Base-by-base conservation (phyloP, 2,113 vertebrate species). In the Tinamus guttatus region DNA sequence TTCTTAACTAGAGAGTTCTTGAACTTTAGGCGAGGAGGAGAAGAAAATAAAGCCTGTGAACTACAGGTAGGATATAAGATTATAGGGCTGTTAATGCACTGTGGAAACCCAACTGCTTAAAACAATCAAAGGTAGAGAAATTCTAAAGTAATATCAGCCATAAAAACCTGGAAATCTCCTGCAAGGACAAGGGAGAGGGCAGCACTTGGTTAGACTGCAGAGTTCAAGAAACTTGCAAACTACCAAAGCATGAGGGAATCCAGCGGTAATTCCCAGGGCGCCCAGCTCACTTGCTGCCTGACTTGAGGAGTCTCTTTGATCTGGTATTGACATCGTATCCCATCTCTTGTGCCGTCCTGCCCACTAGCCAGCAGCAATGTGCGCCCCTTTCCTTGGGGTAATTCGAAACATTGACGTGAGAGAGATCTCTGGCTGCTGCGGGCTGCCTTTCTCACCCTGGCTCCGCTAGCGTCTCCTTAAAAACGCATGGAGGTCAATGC, bases 211-310 rank as follows among this genome's bases (percentile, higher is more conserved):
- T 81, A 27, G 65, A 64, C 34, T 69, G 59, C n/a, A 27, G 75
- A 88, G 13, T 88, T 81, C 60, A 78, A 93, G 77, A 93, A 92
- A 95, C 67, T 59, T 92, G 45, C 36, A 86, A 91, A 76, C 34
- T 77, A 73, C 75, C 67, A 85, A 83, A 85, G 56, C 56, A 84
- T 75, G 64, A 67, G 89, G 89, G 94, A 94, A 89, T 95, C 75
- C 91, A 96, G 88, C 95, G 97, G 95, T 95, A 97, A 98, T 97
- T 95, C 92, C 86, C 86, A 78, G 43, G 51, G n/a, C 59, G 89
- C 73, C n/a, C 25, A 1, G 58, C 71, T 93, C 90, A 73, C 94
- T 97, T 70, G 69, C 79, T 60, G 34, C 69, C 86, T 93, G 78
- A 90, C 88, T 96, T 94, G 94, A 93, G 69, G 77, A 94, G 73